phyloP scores from a whole-genome alignment of 2,113 vertebrate species.

The Aramus guarauna region DNA sequence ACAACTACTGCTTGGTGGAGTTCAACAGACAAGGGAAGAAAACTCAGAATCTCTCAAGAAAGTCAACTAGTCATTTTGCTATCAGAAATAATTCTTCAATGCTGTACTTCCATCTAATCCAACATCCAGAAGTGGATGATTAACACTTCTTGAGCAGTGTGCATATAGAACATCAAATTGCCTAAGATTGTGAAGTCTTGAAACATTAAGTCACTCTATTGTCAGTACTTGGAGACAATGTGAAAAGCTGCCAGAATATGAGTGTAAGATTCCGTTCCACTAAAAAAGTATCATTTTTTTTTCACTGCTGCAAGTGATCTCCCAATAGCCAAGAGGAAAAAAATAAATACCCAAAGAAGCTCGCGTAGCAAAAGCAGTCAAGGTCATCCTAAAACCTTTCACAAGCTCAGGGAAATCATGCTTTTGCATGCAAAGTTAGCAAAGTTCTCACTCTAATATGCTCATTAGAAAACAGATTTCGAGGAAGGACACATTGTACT shows the following conservation, averaged over 20 bases:
- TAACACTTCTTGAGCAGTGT: not conserved
- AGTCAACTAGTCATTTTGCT: not conserved
- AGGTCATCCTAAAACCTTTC: not conserved
- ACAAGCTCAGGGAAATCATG: not conserved
- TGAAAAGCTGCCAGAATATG: not conserved
- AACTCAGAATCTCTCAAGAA: not conserved
- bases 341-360: not conserved
- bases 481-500: not conserved
- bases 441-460: not conserved
- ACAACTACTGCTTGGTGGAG: not conserved
- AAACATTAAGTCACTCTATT: not conserved
- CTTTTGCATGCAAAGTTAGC: not conserved
- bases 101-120: not conserved
- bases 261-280: not conserved
- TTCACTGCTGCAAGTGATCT: not conserved
- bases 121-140: not conserved
- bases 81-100: not conserved
- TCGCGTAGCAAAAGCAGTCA: not conserved
- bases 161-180: not conserved
- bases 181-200: not conserved
- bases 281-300: not conserved
- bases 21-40: not conserved
- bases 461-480: not conserved
- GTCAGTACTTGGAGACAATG: not conserved
- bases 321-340: not conserved